A percentile compares a stretch with the other conserved stretches of the same genome.
These are phyloP conservation scores for Rhinatrema bivittatum DNA, from an alignment of 2,797 vertebrate species.

Conservation along the genomic window DNA sequence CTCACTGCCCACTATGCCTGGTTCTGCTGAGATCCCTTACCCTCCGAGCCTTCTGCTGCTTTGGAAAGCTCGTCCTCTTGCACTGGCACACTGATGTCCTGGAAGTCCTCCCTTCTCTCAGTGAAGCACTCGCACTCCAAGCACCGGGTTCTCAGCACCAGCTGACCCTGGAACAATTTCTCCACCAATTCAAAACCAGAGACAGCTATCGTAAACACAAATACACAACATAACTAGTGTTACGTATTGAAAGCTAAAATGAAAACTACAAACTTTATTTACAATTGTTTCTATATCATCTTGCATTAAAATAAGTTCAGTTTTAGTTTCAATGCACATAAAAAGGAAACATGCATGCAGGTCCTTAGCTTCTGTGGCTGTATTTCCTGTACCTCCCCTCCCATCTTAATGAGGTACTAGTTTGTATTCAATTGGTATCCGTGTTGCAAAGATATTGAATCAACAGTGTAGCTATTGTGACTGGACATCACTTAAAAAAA, in stretches of 20 bases:
- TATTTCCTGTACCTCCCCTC: too few species aligned
- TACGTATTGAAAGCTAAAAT: too few species aligned
- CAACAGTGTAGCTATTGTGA: too few species aligned
- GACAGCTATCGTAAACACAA: conserved; percentile 30
- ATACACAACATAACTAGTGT: background rate
- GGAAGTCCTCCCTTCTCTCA: conserved; percentile 90
- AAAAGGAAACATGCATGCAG: too few species aligned
- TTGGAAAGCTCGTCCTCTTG: conserved; percentile 81
- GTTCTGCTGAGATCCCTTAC: conserved; percentile 53
- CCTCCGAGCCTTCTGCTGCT: conserved; percentile 68
- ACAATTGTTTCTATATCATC: conserved; percentile 5
- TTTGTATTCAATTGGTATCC: too few species aligned
- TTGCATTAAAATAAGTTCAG: background rate
- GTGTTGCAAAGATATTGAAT: too few species aligned
- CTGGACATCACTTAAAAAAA: too few species aligned
- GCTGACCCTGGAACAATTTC: conserved; percentile 87
- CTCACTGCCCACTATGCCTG: too few species aligned
- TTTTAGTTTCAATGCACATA: too few species aligned
- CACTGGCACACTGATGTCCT: conserved; percentile 94
- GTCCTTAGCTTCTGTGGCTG: too few species aligned
- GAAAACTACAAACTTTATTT: too few species aligned
- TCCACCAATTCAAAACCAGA: conserved; percentile 79
- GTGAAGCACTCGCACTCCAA: conserved; percentile 94
- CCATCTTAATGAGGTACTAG: too few species aligned
- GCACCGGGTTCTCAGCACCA: conserved; percentile 88